Base-by-base conservation (phyloP, 2,888 invertebrate species). In the Sphinx pinastri region DNA sequence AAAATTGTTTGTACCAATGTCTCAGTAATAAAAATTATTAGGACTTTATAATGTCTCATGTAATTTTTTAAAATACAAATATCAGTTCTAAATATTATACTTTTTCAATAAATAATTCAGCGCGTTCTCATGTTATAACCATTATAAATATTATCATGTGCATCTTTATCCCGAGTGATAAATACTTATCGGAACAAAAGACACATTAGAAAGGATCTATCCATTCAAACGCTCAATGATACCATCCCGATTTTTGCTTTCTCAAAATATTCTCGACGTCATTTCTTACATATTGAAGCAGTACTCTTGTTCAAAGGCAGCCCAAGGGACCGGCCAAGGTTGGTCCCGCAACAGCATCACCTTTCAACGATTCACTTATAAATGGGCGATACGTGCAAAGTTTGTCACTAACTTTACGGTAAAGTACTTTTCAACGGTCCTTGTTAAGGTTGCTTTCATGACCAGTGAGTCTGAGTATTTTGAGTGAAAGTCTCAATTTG, bases 291-390 rank as follows among this genome's bases (percentile, higher is more conserved):
- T 45, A 60, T 47, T 45, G 47, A 10, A 60, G 60, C 47, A 5
- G 45, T 38, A n/a, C 60, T 19, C 51, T 14, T 19, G 5, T 57
- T 63, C 47, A 19, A 11, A 47, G 47, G 13, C 13, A 47, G 49
- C 49, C 63, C 63, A 13, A 47, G 63, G 19, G 49, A 63, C 19
- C 63, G 47, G 12, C 47, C 49, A 63, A 63, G 49, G 63, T 49
- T 63, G 63, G 7, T 19, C 63, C 45, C 63, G 25, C 63, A 12
- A 10, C 49, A 74, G 73, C 72, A 72, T 70, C 70, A 73, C 74
- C 78, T 79, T 79, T 79, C 78, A 77, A 79, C 77, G 69, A 54
- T 68, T 38, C 63, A 49, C 60, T 63, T 60, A 60, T 60, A 60
- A 60, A 63, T 63, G 63, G 63, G 49, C 11, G 19, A 47, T 16